A percentile compares a stretch with the other conserved stretches of the same genome.
These are phyloP conservation scores for Premnoplex brunnescens DNA, from an alignment of 2,797 vertebrate species.

Conservation along the genomic window DNA sequence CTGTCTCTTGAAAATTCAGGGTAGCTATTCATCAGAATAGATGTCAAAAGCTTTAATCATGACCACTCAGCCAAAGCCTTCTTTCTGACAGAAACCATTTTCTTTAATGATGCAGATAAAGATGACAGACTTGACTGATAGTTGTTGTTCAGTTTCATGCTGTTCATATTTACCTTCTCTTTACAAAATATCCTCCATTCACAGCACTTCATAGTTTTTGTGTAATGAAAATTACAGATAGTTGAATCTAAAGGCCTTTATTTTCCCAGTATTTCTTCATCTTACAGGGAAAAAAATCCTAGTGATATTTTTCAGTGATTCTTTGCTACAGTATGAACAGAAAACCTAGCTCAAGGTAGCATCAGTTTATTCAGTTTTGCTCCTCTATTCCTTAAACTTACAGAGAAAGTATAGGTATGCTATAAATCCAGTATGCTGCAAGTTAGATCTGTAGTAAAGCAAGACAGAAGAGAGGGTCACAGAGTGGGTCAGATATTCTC, in stretches of 20 bases:
- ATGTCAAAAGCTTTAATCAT: slow-evolving; percentile 26
- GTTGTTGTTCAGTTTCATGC: neutral
- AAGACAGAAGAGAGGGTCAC: neutral
- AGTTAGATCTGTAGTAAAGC: neutral
- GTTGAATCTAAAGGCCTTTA: neutral
- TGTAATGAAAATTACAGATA: neutral
- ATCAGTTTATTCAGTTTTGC: neutral
- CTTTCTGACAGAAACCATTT: slow-evolving; percentile 12
- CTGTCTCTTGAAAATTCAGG: slow-evolving; percentile 32
- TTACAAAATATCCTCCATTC: neutral
- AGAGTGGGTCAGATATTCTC: neutral
- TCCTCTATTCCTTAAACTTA: neutral
- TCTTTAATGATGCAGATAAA: slow-evolving; percentile 10
- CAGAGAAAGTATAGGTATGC: neutral
- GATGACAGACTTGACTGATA: neutral
- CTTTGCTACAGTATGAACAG: neutral
- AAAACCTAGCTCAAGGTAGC: neutral
- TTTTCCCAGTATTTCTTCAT: neutral
- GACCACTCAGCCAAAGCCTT: slow-evolving; percentile 15
- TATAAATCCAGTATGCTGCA: neutral
- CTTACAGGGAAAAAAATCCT: neutral
- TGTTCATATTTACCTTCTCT: neutral
- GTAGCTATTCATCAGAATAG: slow-evolving; percentile 9
- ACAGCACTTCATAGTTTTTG: neutral
- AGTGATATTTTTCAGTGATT: neutral